Evolutionary conservation across 2,888 invertebrate species (phyloP).

Genomic region (Clostera curtula): DNA sequence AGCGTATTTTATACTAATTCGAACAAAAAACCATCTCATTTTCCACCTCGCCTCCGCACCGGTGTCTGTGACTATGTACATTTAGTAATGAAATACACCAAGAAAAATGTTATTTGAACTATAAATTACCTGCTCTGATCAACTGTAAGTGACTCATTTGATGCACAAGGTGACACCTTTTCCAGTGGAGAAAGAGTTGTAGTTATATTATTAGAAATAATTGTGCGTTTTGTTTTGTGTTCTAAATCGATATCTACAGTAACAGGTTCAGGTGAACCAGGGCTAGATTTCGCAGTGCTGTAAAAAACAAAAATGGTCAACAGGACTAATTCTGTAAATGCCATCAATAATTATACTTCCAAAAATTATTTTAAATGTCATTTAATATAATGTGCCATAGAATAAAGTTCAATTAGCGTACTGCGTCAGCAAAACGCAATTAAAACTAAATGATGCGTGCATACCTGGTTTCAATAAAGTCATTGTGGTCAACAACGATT

Average conservation of each 20-base stretch:
- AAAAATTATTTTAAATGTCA: too few species aligned
- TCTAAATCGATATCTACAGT: slow-evolving; percentile 34
- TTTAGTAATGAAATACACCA: too few species aligned
- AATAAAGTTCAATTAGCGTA: too few species aligned
- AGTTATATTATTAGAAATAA: slow-evolving; percentile 45
- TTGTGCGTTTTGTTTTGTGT: slow-evolving; percentile 42
- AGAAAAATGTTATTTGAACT: too few species aligned
- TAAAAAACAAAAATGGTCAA: slow-evolving; percentile 19
- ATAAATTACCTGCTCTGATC: slow-evolving; percentile 74
- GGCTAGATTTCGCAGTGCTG: slow-evolving; percentile 77
- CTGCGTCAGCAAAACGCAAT: too few species aligned
- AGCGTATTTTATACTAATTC: not conserved
- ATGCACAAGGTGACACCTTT: slow-evolving; percentile 83
- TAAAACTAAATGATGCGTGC: slow-evolving; percentile 28
- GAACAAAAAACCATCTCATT: too few species aligned
- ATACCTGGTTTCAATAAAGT: slow-evolving; percentile 53
- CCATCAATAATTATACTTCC: too few species aligned
- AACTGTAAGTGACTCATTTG: slow-evolving; percentile 88
- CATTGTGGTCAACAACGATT: slow-evolving; percentile 48
- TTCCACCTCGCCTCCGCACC: too few species aligned
- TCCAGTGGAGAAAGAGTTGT: slow-evolving; percentile 61
- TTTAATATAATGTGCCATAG: too few species aligned
- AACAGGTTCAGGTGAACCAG: slow-evolving; percentile 75
- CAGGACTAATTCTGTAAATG: too few species aligned
- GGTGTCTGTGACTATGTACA: too few species aligned